Percentiles rank a stretch among this genome's conserved stretches.
Conservation (phyloP, 2,113 vertebrate genomes). For the Paratilapia polleni region DNA sequence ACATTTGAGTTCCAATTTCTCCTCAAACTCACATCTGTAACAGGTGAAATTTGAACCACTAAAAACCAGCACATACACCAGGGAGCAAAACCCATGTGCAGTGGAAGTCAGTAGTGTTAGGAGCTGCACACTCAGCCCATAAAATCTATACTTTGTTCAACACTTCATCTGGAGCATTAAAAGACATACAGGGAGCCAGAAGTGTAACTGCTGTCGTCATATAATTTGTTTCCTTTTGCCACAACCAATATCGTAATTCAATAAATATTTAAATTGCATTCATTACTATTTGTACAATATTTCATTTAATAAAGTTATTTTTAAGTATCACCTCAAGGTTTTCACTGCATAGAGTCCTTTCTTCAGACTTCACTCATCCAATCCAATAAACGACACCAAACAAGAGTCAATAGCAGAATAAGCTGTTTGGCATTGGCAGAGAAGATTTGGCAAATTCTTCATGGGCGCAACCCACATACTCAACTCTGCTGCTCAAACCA, state of each 20-base stretch:
- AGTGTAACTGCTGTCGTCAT: background rate
- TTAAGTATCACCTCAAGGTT: too few species aligned
- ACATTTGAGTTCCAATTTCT: background rate
- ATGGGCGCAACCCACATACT: too few species aligned
- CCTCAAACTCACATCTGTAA: background rate
- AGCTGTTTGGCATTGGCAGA: too few species aligned
- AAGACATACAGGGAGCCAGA: background rate
- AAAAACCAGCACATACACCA: background rate
- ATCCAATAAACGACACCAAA: too few species aligned
- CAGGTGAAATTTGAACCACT: background rate
- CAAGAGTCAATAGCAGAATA: too few species aligned
- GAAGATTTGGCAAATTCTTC: too few species aligned
- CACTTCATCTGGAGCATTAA: background rate
- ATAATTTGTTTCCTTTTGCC: background rate
- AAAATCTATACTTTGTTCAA: constrained; percentile 27
- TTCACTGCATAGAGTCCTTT: too few species aligned
- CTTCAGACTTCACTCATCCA: too few species aligned
- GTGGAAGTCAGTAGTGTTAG: background rate
- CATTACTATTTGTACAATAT: background rate
- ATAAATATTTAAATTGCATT: background rate
- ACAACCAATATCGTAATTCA: background rate
- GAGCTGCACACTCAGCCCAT: background rate
- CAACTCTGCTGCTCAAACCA: too few species aligned
- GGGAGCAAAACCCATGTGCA: too few species aligned
- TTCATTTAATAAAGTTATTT: too few species aligned